Percentiles rank a stretch among this genome's conserved stretches.
Conservation (phyloP, 2,797 vertebrate genomes). For the Enteromius thamalakanensis region DNA sequence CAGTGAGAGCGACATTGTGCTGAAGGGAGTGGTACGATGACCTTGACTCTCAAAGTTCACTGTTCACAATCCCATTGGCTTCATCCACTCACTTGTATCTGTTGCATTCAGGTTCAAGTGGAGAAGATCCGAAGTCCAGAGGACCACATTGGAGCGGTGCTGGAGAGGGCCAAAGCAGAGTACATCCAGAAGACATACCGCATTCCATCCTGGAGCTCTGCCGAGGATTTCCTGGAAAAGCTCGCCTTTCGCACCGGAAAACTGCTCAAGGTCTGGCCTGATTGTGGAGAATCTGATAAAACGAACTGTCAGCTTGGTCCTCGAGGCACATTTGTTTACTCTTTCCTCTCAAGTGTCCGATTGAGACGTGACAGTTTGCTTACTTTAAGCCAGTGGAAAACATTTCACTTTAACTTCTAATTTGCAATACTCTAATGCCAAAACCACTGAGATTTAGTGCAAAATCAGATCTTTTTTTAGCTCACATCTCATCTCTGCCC, state of each 20-base stretch:
- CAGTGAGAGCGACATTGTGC: slow-evolving; percentile 92
- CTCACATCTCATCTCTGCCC: not conserved
- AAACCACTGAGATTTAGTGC: slow-evolving; percentile 14
- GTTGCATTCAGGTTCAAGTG: slow-evolving; percentile 88
- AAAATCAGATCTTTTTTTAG: not conserved
- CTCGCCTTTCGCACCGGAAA: slow-evolving; percentile 91
- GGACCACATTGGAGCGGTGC: slow-evolving; percentile 90
- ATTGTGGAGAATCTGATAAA: slow-evolving; percentile 47
- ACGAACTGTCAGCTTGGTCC: slow-evolving; percentile 33
- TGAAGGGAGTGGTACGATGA: slow-evolving; percentile 93
- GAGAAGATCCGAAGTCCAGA: slow-evolving; percentile 96
- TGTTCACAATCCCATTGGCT: not conserved
- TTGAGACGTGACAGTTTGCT: slow-evolving; percentile 31
- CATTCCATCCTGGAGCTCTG: slow-evolving; percentile 86
- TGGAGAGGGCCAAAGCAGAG: slow-evolving; percentile 93
- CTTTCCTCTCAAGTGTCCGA: not conserved
- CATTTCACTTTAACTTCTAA: not conserved
- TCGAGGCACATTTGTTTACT: slow-evolving; percentile 34
- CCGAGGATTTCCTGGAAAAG: slow-evolving; percentile 95
- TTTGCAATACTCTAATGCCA: not conserved
- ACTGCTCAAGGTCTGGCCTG: slow-evolving; percentile 86
- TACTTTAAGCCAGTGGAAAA: slow-evolving; percentile 29
- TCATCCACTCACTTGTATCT: not conserved
- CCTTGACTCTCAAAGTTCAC: not conserved
- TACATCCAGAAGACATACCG: slow-evolving; percentile 96